Conservation (phyloP, 2,888 invertebrate species). For the Linnaemya vulpina region DNA sequence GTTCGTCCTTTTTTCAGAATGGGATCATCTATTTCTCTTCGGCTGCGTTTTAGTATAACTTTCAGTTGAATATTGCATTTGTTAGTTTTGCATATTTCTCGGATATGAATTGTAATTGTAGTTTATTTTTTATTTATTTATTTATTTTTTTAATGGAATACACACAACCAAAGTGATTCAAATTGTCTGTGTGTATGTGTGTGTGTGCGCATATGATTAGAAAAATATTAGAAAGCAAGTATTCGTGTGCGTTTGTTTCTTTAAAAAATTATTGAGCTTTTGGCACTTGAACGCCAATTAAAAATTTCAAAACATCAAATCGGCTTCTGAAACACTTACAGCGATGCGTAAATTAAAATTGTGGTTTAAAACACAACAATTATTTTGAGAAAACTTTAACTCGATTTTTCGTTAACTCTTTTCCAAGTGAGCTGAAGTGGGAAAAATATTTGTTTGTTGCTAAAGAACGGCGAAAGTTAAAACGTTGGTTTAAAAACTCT, state of each 20-base stretch:
- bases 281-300: constrained; percentile 6
- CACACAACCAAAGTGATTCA: not conserved
- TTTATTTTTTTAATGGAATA: not conserved
- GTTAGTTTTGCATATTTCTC: constrained; percentile 40
- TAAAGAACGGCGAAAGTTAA: not conserved
- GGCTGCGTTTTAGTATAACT: constrained; percentile 25
- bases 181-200: too few species aligned
- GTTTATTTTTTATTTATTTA: not conserved
- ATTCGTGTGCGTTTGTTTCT: not conserved
- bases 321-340: constrained; percentile 40
- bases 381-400: constrained; percentile 36
- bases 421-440: not conserved
- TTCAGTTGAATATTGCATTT: constrained; percentile 30
- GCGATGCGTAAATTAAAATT: not conserved
- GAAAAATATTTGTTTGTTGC: not conserved
- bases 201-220: constrained; percentile 17
- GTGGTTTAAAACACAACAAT: not conserved
- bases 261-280: not conserved
- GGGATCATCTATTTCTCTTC: not conserved
- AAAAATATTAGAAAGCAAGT: not conserved
- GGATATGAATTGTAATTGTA: constrained; percentile 43
- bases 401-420: constrained; percentile 29
- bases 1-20: not conserved
- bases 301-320: too few species aligned
- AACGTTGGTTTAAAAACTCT: constrained; percentile 5